Percentiles rank a stretch among this genome's conserved stretches.
These are phyloP conservation scores for Harpagoxenus sublaevis DNA, from an alignment of 2,888 invertebrate species.

Conservation along the genomic window DNA sequence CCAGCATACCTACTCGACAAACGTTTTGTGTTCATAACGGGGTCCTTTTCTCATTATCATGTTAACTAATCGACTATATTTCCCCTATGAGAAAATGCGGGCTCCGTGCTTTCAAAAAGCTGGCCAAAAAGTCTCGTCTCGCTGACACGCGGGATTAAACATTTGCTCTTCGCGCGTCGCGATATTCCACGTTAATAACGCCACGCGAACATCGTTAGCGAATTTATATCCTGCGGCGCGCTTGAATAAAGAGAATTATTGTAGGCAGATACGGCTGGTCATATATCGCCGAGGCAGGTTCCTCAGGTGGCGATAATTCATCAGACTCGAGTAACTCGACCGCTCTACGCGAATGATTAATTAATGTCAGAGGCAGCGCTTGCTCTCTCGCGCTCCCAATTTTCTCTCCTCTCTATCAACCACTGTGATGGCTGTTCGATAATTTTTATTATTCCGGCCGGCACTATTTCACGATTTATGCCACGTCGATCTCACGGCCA, in stretches of 20 bases:
- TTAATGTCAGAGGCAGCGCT: slow-evolving; percentile 70
- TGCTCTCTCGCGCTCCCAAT: slow-evolving; percentile 12
- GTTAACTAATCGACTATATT: slow-evolving; percentile 8
- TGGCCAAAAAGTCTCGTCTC: background rate
- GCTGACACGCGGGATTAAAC: slow-evolving; percentile 21
- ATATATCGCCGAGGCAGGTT: slow-evolving; percentile 60
- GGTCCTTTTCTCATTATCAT: slow-evolving; percentile 4
- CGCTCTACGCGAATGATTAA: slow-evolving; percentile 68
- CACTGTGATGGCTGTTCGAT: slow-evolving; percentile 40
- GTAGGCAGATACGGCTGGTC: slow-evolving; percentile 60
- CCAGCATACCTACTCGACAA: background rate
- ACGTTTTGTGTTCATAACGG: background rate
- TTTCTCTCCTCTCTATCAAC: slow-evolving; percentile 36
- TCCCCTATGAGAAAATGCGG: background rate
- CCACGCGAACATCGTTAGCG: slow-evolving; percentile 52
- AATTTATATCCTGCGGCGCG: slow-evolving; percentile 45
- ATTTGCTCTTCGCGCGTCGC: background rate
- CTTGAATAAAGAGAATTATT: slow-evolving; percentile 53
- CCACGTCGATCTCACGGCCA: slow-evolving; percentile 19
- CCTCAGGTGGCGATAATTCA: slow-evolving; percentile 76
- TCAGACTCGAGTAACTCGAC: slow-evolving; percentile 74
- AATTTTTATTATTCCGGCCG: slow-evolving; percentile 61
- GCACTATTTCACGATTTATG: slow-evolving; percentile 32
- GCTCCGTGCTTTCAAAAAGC: background rate
- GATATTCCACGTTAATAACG: slow-evolving; percentile 55